These are phyloP conservation scores for Tanypteryx hageni DNA, from an alignment of 2,888 invertebrate genomes.

Conservation along the genomic window DNA sequence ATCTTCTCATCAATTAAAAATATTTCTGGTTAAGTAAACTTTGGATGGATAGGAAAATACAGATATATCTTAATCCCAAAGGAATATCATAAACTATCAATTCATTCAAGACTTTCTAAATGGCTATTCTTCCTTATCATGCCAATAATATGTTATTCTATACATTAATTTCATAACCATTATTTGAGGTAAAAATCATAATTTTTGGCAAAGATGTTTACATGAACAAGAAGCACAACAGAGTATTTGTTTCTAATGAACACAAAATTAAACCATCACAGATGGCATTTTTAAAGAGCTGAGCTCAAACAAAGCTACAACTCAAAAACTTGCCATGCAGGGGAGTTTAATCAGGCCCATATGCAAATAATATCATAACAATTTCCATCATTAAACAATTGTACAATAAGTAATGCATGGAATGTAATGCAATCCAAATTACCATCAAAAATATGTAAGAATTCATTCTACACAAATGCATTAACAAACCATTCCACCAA, in stretches of 20 bases:
- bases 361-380: slow-evolving; percentile 5
- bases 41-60: neutral
- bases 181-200: neutral
- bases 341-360: slow-evolving; percentile 15
- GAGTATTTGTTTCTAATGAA: slow-evolving; percentile 19
- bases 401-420: slow-evolving; percentile 38
- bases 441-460: neutral
- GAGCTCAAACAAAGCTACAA: slow-evolving; percentile 49
- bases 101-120: neutral
- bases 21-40: neutral
- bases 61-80: neutral
- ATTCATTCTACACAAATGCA: neutral
- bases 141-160: neutral
- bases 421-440: slow-evolving; percentile 46
- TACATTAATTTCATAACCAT: neutral
- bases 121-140: neutral
- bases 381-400: slow-evolving; percentile 2
- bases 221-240: neutral
- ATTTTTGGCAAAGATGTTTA: neutral
- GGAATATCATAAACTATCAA: neutral
- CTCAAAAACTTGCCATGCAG: slow-evolving; percentile 48
- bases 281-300: slow-evolving; percentile 46
- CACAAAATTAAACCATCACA: slow-evolving; percentile 56
- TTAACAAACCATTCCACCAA: neutral
- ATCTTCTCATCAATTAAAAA: neutral